A percentile compares a stretch with the other conserved stretches of the same genome.
Evolutionary conservation across 2,888 invertebrate genomes (phyloP).

Genomic region (Macrostomum cliftonense): DNA sequence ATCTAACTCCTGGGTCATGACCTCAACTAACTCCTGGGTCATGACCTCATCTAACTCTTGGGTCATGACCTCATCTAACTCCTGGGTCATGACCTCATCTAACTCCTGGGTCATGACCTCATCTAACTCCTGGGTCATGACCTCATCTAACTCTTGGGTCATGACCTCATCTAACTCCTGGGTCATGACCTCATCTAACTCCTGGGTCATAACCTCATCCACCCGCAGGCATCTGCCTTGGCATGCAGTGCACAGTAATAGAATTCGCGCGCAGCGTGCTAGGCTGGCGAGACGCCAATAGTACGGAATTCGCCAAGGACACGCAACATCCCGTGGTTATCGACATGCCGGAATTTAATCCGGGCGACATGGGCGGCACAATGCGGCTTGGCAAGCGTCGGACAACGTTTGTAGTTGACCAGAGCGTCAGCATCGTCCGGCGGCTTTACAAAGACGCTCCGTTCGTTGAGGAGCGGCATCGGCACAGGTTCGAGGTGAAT

Average conservation of each 20-base stretch:
- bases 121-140: too few species aligned
- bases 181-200: too few species aligned
- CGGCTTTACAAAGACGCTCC: slow-evolving; percentile 28
- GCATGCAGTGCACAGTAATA: slow-evolving; percentile 83
- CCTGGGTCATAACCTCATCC: too few species aligned
- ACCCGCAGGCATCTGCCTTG: slow-evolving; percentile 59
- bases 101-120: too few species aligned
- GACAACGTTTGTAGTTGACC: slow-evolving; percentile 51
- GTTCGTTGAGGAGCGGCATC: slow-evolving; percentile 65
- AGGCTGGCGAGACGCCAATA: slow-evolving; percentile 56
- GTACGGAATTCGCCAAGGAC: slow-evolving; percentile 60
- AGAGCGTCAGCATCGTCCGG: slow-evolving; percentile 4
- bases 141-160: not conserved
- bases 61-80: not conserved
- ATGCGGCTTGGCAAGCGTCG: slow-evolving; percentile 87
- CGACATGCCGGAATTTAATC: slow-evolving; percentile 95
- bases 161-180: not conserved
- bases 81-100: too few species aligned
- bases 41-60: too few species aligned
- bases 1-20: too few species aligned
- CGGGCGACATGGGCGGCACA: slow-evolving; percentile 70
- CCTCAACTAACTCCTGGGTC: too few species aligned
- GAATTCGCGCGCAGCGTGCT: slow-evolving; percentile 68
- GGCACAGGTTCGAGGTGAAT: slow-evolving; percentile 90
- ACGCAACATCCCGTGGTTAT: slow-evolving; percentile 64